Percentiles rank a stretch among this genome's conserved stretches.
These are phyloP conservation scores for Schizotus pectinicornis DNA, from an alignment of 2,888 invertebrate genomes.

Conservation along the genomic window DNA sequence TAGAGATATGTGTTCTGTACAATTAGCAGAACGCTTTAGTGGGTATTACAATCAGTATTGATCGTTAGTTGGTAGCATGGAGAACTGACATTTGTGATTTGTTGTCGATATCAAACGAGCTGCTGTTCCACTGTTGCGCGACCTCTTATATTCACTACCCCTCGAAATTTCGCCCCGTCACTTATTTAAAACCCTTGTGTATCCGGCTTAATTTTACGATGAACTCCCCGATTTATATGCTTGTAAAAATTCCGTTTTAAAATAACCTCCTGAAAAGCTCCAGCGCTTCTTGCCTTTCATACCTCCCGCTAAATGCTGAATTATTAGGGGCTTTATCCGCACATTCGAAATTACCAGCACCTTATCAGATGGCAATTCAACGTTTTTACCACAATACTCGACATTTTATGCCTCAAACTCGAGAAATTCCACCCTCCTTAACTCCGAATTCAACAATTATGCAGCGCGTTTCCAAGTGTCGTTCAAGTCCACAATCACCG, in stretches of 20 bases:
- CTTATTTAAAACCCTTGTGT: conserved; percentile 24
- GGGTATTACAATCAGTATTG: conserved; percentile 54
- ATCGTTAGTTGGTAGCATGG: conserved; percentile 47
- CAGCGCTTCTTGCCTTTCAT: conserved; percentile 11
- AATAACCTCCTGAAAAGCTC: conserved; percentile 23
- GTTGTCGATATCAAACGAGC: conserved; percentile 51
- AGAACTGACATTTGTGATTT: conserved; percentile 54
- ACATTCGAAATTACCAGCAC: conserved; percentile 17
- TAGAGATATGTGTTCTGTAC: conserved; percentile 38
- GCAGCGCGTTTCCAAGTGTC: no score
- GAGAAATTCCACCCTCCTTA: background rate
- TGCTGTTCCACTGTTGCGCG: conserved; percentile 23
- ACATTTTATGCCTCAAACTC: background rate
- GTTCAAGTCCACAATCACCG: no score
- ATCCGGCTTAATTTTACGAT: conserved; percentile 32
- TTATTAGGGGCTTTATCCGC: conserved; percentile 20
- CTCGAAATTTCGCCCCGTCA: conserved; percentile 31
- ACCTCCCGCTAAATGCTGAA: conserved; percentile 16
- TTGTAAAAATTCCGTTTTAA: conserved; percentile 25
- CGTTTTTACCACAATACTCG: background rate
- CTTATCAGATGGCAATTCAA: conserved; percentile 11
- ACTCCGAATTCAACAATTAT: background rate
- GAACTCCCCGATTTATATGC: conserved; percentile 28
- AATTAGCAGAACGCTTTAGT: conserved; percentile 51
- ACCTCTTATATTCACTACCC: conserved; percentile 26